Percentiles rank a stretch among this genome's conserved stretches.
These are phyloP conservation scores for Gibbula magus DNA, from an alignment of 2,888 invertebrate genomes.

Conservation along the genomic window DNA sequence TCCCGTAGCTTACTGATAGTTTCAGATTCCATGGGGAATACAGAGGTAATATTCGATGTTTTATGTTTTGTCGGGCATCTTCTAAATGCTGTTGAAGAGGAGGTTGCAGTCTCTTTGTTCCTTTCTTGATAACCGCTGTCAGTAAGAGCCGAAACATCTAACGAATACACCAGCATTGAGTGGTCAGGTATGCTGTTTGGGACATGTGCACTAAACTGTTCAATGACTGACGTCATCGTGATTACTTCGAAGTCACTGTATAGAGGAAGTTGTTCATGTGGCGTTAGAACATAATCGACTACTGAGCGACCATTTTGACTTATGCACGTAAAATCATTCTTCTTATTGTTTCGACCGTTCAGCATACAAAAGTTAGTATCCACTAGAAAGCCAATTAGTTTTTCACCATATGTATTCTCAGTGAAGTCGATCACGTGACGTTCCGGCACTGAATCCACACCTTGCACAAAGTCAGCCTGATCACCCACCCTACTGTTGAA, in stretches of 20 bases:
- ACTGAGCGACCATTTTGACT: conserved; percentile 16
- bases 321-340: conserved; percentile 19
- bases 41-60: too few relatives aligned
- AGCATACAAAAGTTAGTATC: conserved; percentile 10
- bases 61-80: not conserved
- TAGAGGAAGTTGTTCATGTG: not conserved
- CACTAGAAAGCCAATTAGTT: not conserved
- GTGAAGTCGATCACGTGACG: not conserved
- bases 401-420: not conserved
- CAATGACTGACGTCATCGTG: conserved; percentile 24
- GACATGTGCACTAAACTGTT: not conserved
- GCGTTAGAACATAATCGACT: conserved; percentile 22
- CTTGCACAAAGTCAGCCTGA: not conserved
- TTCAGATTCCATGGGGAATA: too few relatives aligned
- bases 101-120: too few relatives aligned
- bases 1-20: too few relatives aligned
- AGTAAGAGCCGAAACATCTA: not conserved
- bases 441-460: not conserved
- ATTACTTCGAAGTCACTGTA: conserved; percentile 14
- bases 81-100: not conserved
- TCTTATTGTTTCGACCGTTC: not conserved
- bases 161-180: conserved; percentile 6
- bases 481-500: conserved; percentile 19
- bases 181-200: conserved; percentile 23
- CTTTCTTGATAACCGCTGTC: not conserved